Conservation (phyloP, 2,113 vertebrate species). For the Electrona antarctica region DNA sequence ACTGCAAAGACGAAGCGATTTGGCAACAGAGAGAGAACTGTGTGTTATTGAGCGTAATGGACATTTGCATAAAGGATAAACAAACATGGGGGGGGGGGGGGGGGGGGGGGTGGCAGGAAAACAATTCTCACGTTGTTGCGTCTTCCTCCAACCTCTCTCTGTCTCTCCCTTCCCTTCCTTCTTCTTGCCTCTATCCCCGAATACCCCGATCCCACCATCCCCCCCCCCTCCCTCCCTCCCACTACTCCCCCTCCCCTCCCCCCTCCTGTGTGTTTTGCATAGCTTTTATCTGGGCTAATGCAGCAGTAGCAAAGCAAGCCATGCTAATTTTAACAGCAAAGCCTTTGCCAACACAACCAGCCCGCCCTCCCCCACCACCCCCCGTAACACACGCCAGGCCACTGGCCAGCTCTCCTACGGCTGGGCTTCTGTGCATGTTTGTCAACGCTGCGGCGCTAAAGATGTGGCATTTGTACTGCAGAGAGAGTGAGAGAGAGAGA, state of each 20-base stretch:
- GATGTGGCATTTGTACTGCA: slow-evolving; percentile 2
- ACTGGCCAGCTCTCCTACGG: slow-evolving; percentile 1
- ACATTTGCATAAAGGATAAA: slow-evolving; percentile 27
- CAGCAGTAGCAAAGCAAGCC: slow-evolving; percentile 53
- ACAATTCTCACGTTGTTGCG: slow-evolving; percentile 22
- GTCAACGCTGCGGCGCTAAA: slow-evolving; percentile 51
- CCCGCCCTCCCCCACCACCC: slow-evolving; percentile 39
- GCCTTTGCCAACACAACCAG: slow-evolving; percentile 66
- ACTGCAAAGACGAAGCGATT: background rate
- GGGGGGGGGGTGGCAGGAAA: slow-evolving; percentile 31
- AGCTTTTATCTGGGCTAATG: slow-evolving; percentile 76
- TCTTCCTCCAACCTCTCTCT: slow-evolving; percentile 23
- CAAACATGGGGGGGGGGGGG: slow-evolving; percentile 40
- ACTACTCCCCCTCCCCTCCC: slow-evolving; percentile 34
- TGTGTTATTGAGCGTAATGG: background rate
- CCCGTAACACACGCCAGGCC: background rate
- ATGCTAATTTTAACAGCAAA: slow-evolving; percentile 75
- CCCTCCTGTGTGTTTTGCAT: slow-evolving; percentile 1
- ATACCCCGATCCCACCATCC: slow-evolving; percentile 37
- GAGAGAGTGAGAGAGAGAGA: background rate
- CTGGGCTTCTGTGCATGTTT: slow-evolving; percentile 46
- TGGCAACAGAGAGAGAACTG: slow-evolving; percentile 1
- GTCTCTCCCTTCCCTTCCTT: background rate
- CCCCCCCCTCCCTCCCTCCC: slow-evolving; percentile 44
- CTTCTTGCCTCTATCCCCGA: slow-evolving; percentile 30